Conservation (phyloP, 2,113 vertebrate genomes). For the Protobothrops flavoviridis region DNA sequence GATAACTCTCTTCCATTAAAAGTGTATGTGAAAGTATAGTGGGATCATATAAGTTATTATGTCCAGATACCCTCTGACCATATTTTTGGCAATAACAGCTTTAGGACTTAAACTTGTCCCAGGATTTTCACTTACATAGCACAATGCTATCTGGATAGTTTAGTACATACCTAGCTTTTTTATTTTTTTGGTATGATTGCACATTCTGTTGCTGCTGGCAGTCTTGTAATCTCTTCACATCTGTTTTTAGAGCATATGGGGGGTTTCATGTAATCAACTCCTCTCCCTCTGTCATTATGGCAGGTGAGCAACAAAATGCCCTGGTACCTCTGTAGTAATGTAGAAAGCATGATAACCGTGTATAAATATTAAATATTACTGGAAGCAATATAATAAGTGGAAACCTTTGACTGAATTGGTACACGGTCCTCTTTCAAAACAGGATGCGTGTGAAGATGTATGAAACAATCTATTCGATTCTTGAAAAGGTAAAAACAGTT, state of each 20-base stretch:
- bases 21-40: background rate
- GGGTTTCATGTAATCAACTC: background rate
- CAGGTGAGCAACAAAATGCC: background rate
- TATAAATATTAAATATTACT: constrained; percentile 2
- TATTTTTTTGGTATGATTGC: background rate
- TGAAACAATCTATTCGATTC: constrained; percentile 58
- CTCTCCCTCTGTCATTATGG: background rate
- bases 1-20: background rate
- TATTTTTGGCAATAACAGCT: background rate
- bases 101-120: background rate
- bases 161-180: background rate
- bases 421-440: constrained; percentile 40
- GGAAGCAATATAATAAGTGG: background rate
- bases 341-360: background rate
- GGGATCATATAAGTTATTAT: background rate
- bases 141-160: background rate
- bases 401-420: constrained; percentile 40
- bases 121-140: background rate
- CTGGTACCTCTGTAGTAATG: background rate
- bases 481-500: constrained; percentile 57
- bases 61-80: background rate
- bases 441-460: constrained; percentile 30
- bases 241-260: background rate
- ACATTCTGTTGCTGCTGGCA: background rate
- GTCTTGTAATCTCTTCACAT: background rate